Evolutionary conservation across 2,113 vertebrate species (phyloP).

Genomic region (Psittacula cyanocephala): DNA sequence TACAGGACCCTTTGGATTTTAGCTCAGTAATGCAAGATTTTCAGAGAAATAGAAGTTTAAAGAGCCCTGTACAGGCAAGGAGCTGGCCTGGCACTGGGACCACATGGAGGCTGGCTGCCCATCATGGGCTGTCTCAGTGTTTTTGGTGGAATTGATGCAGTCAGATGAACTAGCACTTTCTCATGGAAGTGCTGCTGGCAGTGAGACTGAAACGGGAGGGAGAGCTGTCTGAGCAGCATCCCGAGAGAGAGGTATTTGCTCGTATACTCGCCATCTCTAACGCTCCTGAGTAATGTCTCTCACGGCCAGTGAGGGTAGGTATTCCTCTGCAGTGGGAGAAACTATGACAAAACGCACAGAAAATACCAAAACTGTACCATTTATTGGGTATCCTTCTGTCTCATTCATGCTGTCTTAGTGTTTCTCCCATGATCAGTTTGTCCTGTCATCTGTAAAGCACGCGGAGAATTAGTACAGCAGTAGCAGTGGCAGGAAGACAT

Average conservation of each 20-base stretch:
- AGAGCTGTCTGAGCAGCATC: not conserved
- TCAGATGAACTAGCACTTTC: not conserved
- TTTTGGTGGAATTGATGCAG: not conserved
- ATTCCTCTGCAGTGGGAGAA: not conserved
- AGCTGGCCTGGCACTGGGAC: not conserved
- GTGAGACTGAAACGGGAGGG: not conserved
- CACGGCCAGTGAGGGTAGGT: not conserved
- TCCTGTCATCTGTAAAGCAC: not conserved
- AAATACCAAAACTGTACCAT: not conserved
- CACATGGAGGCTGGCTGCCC: not conserved
- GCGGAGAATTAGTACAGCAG: not conserved
- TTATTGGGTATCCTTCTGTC: not conserved
- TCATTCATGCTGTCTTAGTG: not conserved
- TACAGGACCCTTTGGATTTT: not conserved
- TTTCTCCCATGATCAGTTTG: not conserved
- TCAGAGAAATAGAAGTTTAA: not conserved
- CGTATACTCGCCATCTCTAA: not conserved
- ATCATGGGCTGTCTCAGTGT: fast-evolving
- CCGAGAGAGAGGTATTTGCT: not conserved
- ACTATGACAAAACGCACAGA: not conserved
- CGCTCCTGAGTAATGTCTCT: not conserved
- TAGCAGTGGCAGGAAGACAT: not conserved
- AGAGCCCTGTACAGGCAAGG: not conserved
- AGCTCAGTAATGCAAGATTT: not conserved
- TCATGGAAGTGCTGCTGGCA: conserved; percentile 13